Conservation (phyloP, 2,113 vertebrate genomes). For the Brachyhypopomus gauderio region DNA sequence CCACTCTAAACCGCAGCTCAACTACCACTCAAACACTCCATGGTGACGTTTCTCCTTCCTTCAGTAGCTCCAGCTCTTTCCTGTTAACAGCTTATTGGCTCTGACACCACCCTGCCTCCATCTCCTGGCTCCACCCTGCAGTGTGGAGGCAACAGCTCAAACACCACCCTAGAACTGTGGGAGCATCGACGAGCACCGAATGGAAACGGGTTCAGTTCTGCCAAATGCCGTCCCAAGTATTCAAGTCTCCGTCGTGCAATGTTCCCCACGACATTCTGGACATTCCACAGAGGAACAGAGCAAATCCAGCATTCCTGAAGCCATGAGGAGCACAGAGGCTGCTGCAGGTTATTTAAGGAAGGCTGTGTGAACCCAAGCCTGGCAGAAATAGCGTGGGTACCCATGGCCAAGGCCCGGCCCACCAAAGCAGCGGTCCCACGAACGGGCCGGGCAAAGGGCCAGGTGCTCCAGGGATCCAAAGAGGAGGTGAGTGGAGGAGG, state of each 20-base stretch:
- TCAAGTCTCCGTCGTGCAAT: neutral
- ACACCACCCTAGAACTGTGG: no score
- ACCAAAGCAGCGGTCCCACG: conserved; percentile 11
- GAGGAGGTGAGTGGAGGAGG: conserved; percentile 3
- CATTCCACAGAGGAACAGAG: neutral
- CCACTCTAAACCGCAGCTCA: no score
- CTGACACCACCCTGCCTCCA: no score
- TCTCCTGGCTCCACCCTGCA: no score
- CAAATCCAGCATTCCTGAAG: neutral
- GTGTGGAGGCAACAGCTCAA: no score
- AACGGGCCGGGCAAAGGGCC: conserved; percentile 30
- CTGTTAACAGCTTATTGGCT: no score
- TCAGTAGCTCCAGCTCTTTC: no score
- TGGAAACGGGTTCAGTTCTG: no score
- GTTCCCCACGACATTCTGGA: neutral
- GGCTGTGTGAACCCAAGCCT: neutral
- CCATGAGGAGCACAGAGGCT: neutral
- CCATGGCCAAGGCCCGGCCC: neutral
- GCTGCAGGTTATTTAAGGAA: conserved; percentile 14
- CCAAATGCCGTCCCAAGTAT: neutral
- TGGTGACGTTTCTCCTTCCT: no score
- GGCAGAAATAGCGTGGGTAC: conserved; percentile 31
- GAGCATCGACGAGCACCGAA: no score
- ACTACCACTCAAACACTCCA: neutral
- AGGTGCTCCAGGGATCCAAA: conserved; percentile 20